Evolutionary conservation across 2,888 invertebrate species (phyloP).

Genomic region (Standfussiana lucernea): DNA sequence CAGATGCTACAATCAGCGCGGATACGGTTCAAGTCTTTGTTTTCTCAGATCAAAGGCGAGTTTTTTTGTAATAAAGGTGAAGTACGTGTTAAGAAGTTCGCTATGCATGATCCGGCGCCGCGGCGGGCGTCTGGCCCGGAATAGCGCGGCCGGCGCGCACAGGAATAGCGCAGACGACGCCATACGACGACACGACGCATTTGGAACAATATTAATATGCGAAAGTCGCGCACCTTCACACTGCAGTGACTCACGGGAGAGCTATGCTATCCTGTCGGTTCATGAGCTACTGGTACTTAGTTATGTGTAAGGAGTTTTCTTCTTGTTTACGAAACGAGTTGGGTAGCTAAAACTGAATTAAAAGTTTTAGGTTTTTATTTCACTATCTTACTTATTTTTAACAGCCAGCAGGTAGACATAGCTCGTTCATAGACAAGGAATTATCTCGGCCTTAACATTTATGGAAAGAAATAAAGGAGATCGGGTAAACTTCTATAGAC

Average conservation of each 20-base stretch:
- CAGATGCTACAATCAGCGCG: constrained; percentile 57
- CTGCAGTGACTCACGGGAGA: constrained; percentile 73
- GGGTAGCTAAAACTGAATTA: too few relatives aligned
- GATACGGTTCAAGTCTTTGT: constrained; percentile 53
- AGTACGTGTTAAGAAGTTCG: constrained; percentile 76
- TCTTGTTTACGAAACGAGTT: not conserved
- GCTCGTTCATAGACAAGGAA: not conserved
- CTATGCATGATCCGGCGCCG: constrained; percentile 73
- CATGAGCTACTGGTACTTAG: constrained; percentile 32
- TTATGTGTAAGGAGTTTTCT: not conserved
- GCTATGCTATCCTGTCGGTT: constrained; percentile 44
- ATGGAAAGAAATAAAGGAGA: not conserved
- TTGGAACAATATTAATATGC: constrained; percentile 82
- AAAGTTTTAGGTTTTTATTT: not conserved
- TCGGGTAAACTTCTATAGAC: too few relatives aligned
- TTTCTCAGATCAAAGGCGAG: constrained; percentile 76
- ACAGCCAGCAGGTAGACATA: too few relatives aligned
- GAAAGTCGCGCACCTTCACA: constrained; percentile 74
- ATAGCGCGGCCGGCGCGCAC: constrained; percentile 74
- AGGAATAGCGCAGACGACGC: constrained; percentile 84
- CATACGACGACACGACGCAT: constrained; percentile 74
- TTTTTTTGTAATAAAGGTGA: constrained; percentile 79
- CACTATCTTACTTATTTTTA: not conserved
- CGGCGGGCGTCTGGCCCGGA: constrained; percentile 78
- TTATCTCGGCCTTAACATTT: not conserved